These are phyloP conservation scores for Melanostoma mellinum DNA, from an alignment of 2,888 invertebrate genomes.

Conservation along the genomic window DNA sequence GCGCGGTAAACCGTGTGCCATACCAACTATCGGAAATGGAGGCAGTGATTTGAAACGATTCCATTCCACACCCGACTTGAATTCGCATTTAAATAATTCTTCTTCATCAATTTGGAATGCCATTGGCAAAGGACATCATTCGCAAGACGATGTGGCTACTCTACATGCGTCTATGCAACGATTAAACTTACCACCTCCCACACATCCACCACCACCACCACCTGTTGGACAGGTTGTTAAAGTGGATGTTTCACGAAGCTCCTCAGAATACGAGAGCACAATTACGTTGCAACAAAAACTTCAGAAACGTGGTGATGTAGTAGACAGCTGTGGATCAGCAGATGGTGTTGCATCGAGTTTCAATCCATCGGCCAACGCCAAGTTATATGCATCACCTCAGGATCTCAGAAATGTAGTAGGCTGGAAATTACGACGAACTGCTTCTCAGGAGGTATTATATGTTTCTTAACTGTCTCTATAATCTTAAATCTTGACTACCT, in stretches of 20 bases:
- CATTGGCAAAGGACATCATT: conserved; percentile 84
- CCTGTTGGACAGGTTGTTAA: conserved; percentile 88
- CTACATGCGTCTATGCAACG: conserved; percentile 81
- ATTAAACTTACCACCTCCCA: conserved; percentile 88
- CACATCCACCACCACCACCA: conserved; percentile 91
- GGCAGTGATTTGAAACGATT: conserved; percentile 87
- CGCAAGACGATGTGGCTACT: conserved; percentile 87
- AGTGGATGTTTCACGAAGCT: conserved; percentile 84
- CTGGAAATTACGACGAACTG: conserved; percentile 83
- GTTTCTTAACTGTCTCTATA: neutral
- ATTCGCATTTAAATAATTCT: conserved; percentile 82
- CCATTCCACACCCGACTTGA: conserved; percentile 94
- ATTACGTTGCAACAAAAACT: conserved; percentile 80
- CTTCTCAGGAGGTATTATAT: conserved; percentile 79
- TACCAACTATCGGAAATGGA: conserved; percentile 79
- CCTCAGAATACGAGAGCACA: conserved; percentile 82
- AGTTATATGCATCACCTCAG: conserved; percentile 94
- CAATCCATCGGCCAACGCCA: conserved; percentile 92
- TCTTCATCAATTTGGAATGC: conserved; percentile 80
- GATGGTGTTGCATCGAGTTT: conserved; percentile 91
- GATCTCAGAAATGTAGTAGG: conserved; percentile 89
- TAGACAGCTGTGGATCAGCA: conserved; percentile 75
- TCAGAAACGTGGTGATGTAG: conserved; percentile 79
- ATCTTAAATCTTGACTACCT: conserved; percentile 16
- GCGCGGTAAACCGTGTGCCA: conserved; percentile 81